These are phyloP conservation scores for Arion vulgaris DNA, from an alignment of 1,140 invertebrate genomes.

Conservation along the genomic window DNA sequence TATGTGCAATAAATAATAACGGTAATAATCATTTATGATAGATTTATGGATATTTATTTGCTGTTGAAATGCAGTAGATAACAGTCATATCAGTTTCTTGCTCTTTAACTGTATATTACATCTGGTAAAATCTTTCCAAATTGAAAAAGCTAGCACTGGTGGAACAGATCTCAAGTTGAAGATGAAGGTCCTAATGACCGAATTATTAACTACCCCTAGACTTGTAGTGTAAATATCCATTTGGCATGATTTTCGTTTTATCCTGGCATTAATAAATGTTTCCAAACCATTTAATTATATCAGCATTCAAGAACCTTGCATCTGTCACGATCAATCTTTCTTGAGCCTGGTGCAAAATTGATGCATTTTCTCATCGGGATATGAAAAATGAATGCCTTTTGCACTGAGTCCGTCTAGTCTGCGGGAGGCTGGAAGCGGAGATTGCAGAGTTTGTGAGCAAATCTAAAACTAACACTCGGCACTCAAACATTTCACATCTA, in stretches of 20 bases:
- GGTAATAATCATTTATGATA: too few relatives aligned
- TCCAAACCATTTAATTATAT: slow-evolving; percentile 3
- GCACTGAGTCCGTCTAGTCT: neutral
- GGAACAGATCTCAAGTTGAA: neutral
- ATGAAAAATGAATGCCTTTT: neutral
- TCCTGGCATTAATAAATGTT: slow-evolving; percentile 7
- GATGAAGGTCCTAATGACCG: neutral
- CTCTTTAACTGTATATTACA: too few relatives aligned
- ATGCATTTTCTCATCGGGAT: neutral
- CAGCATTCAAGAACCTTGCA: neutral
- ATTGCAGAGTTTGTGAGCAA: slow-evolving; percentile 31
- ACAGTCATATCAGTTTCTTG: too few relatives aligned
- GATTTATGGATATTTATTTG: too few relatives aligned
- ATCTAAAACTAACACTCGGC: slow-evolving; percentile 29
- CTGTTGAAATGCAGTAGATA: too few relatives aligned
- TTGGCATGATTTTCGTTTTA: neutral
- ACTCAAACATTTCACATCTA: slow-evolving; percentile 8
- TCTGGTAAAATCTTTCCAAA: too few relatives aligned
- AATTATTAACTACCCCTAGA: neutral
- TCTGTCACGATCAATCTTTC: slow-evolving; percentile 1
- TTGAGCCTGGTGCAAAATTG: neutral
- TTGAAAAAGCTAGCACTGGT: too few relatives aligned
- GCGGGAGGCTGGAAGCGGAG: slow-evolving; percentile 32
- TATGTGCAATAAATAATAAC: too few relatives aligned
- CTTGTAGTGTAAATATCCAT: slow-evolving; percentile 1